Evolutionary conservation across 2,888 invertebrate genomes (phyloP).

Genomic region (Sesamia inferens): DNA sequence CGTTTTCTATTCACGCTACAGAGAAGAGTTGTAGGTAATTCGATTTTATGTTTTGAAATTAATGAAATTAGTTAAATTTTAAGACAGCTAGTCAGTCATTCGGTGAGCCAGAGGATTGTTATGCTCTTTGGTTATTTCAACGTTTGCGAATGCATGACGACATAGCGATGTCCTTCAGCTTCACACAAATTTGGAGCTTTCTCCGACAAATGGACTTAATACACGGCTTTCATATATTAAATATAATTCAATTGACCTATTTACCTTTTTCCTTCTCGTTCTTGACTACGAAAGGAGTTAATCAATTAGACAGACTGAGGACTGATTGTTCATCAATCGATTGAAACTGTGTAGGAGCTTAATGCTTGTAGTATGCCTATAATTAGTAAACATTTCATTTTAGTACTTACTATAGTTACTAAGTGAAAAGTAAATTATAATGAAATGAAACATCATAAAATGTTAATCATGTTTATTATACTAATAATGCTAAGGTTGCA

Average conservation of each 20-base stretch:
- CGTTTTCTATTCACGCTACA: slow-evolving; percentile 1
- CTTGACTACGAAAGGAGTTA: neutral
- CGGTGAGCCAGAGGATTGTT: slow-evolving; percentile 23
- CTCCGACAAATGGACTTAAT: neutral
- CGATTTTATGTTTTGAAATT: slow-evolving; percentile 16
- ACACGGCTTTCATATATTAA: slow-evolving; percentile 3
- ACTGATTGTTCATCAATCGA: neutral
- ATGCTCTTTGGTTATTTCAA: slow-evolving; percentile 13
- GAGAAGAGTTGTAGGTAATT: neutral
- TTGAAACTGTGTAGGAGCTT: neutral
- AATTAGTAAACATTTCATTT: neutral
- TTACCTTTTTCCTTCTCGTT: slow-evolving; percentile 4
- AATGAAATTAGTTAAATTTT: slow-evolving; percentile 29
- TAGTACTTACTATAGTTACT: neutral
- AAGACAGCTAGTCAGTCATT: slow-evolving; percentile 20
- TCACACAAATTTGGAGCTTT: neutral
- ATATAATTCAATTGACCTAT: slow-evolving; percentile 3
- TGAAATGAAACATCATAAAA: slow-evolving; percentile 68
- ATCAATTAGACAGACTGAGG: neutral
- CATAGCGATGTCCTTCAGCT: slow-evolving; percentile 4
- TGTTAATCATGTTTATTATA: slow-evolving; percentile 87
- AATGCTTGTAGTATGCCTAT: neutral
- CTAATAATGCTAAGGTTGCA: slow-evolving; percentile 84
- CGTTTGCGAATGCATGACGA: slow-evolving; percentile 27
- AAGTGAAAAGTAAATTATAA: slow-evolving; percentile 6